Percentiles rank a stretch among this genome's conserved stretches.
Evolutionary conservation across 2,113 vertebrate genomes (phyloP).

Genomic region (Rhodinocichla rosea): DNA sequence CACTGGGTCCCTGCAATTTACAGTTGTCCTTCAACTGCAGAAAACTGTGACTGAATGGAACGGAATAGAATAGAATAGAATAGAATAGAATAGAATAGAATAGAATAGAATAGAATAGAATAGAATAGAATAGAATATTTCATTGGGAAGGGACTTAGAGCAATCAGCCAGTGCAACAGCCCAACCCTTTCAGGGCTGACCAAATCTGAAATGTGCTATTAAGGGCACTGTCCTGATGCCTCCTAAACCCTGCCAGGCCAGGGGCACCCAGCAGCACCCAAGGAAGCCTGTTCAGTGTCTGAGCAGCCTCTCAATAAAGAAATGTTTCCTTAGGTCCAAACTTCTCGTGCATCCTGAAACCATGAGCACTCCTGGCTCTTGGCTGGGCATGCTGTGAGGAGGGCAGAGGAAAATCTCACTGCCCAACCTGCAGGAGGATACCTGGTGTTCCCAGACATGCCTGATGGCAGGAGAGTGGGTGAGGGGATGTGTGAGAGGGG

Average conservation of each 20-base stretch:
- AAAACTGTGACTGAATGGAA: background rate
- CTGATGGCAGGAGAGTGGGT: background rate
- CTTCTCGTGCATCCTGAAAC: background rate
- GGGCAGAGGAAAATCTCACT: background rate
- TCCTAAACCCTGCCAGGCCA: background rate
- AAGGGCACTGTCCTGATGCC: background rate
- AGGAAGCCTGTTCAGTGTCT: background rate
- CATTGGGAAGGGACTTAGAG: background rate
- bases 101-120: background rate
- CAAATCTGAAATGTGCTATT: background rate
- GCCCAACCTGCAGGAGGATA: background rate
- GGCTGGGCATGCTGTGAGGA: background rate
- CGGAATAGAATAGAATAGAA: background rate
- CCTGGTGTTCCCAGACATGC: background rate
- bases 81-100: background rate
- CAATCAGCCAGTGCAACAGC: background rate
- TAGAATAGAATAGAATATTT: background rate
- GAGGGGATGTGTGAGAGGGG: background rate
- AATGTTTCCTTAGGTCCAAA: background rate
- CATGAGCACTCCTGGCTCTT: background rate
- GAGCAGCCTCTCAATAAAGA: background rate
- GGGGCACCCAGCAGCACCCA: background rate
- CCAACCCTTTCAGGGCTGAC: background rate
- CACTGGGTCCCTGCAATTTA: accelerated
- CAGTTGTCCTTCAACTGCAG: background rate